Conservation (phyloP, 2,797 vertebrate species). For the Dendrocincla tyrannina region DNA sequence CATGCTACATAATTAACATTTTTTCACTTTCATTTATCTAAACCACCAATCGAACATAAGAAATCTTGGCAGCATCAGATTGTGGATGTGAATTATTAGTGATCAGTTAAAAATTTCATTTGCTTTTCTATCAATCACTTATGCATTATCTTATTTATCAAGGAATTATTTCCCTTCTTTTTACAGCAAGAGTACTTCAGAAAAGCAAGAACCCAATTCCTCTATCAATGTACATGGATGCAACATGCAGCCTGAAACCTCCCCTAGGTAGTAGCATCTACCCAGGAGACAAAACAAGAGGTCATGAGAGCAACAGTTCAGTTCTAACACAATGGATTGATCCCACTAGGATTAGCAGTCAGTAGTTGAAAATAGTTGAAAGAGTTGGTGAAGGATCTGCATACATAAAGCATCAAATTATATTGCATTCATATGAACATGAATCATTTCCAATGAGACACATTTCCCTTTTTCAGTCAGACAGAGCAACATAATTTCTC, state of each 20-base stretch:
- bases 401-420: not conserved
- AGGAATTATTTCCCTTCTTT: not conserved
- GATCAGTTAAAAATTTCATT: not conserved
- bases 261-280: not conserved
- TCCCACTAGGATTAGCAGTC: not conserved
- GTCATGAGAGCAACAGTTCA: not conserved
- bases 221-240: not conserved
- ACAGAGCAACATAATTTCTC: not conserved
- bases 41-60: not conserved
- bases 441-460: not conserved
- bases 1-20: fast-evolving
- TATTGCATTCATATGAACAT: not conserved
- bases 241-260: not conserved
- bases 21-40: not conserved
- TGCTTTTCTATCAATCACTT: not conserved
- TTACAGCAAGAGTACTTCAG: not conserved
- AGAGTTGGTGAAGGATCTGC: not conserved
- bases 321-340: not conserved
- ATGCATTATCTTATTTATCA: not conserved
- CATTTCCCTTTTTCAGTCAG: not conserved
- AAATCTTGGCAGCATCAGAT: not conserved
- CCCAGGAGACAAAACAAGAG: not conserved
- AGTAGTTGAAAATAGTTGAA: not conserved
- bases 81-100: not conserved
- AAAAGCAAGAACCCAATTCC: not conserved